Evolutionary conservation across 2,888 invertebrate species (phyloP).

Genomic region (Baccha elongata): DNA sequence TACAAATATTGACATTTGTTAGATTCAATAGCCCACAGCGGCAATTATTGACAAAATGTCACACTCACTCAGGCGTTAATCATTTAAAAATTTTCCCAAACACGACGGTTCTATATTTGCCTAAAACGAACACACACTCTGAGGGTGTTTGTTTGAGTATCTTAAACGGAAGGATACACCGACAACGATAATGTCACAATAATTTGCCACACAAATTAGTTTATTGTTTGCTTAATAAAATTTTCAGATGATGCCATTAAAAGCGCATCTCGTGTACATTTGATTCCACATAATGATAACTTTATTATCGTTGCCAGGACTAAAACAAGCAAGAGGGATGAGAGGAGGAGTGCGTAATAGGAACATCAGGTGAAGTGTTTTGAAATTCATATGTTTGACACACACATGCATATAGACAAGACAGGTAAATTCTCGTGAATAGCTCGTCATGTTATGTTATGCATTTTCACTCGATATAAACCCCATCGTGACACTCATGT

Average conservation of each 20-base stretch:
- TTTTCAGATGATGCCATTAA: slow-evolving; percentile 73
- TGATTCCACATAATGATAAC: slow-evolving; percentile 70
- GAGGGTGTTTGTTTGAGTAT: slow-evolving; percentile 28
- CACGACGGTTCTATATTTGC: slow-evolving; percentile 7
- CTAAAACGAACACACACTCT: not conserved
- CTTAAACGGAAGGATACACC: slow-evolving; percentile 36
- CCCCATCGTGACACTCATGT: too few relatives aligned
- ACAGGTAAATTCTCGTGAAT: not conserved
- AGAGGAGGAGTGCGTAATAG: too few relatives aligned
- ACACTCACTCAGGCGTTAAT: slow-evolving; percentile 63
- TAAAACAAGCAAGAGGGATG: not conserved
- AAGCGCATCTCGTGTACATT: slow-evolving; percentile 72
- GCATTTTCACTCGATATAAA: too few relatives aligned
- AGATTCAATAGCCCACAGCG: slow-evolving; percentile 60
- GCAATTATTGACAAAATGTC: slow-evolving; percentile 68
- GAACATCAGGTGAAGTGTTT: slow-evolving; percentile 27
- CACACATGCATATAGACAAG: not conserved
- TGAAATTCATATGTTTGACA: slow-evolving; percentile 27
- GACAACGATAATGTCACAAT: slow-evolving; percentile 63
- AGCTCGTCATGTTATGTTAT: too few relatives aligned
- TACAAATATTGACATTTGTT: slow-evolving; percentile 56
- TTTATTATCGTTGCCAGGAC: slow-evolving; percentile 62
- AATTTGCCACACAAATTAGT: slow-evolving; percentile 73
- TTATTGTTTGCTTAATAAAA: slow-evolving; percentile 72
- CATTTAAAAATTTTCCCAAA: slow-evolving; percentile 34